Conservation (phyloP, 1,140 invertebrate genomes). For the Leptestheria dahalacensis region DNA sequence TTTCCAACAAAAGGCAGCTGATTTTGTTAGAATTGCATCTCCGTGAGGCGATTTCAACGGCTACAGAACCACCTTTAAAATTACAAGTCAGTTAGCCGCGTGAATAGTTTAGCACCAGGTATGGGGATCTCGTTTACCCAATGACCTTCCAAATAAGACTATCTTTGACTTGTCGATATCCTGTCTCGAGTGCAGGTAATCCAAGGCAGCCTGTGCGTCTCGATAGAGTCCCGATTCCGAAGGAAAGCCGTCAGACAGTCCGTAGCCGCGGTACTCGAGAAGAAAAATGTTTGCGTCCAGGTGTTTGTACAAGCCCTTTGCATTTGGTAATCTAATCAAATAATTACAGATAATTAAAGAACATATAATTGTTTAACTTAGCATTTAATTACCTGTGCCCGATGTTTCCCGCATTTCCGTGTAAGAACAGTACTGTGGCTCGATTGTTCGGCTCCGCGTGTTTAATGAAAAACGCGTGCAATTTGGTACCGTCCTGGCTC, state of each 20-base stretch:
- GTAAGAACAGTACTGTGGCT: conserved; percentile 76
- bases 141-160: conserved; percentile 80
- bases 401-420: conserved; percentile 94
- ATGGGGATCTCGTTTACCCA: conserved; percentile 40
- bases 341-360: conserved; percentile 14
- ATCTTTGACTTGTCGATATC: conserved; percentile 75
- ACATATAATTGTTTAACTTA: conserved; percentile 7
- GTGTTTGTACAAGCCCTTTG: conserved; percentile 58
- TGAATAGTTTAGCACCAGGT: conserved; percentile 4
- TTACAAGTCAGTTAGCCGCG: conserved; percentile 8
- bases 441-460: conserved; percentile 46
- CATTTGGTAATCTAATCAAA: conserved; percentile 48
- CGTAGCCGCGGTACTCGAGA: conserved; percentile 88
- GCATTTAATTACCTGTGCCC: conserved; percentile 57
- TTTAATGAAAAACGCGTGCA: conserved; percentile 75
- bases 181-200: conserved; percentile 59
- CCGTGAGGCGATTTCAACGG: conserved; percentile 63
- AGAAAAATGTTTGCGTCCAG: conserved; percentile 71
- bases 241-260: conserved; percentile 73
- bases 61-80: conserved; percentile 59
- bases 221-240: conserved; percentile 71
- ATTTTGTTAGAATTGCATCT: conserved; percentile 55
- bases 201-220: conserved; percentile 72
- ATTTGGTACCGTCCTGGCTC: conserved; percentile 58
- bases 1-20: conserved; percentile 76